Evolutionary conservation across 2,113 vertebrate genomes (phyloP).

Genomic region (Heteronetta atricapilla): DNA sequence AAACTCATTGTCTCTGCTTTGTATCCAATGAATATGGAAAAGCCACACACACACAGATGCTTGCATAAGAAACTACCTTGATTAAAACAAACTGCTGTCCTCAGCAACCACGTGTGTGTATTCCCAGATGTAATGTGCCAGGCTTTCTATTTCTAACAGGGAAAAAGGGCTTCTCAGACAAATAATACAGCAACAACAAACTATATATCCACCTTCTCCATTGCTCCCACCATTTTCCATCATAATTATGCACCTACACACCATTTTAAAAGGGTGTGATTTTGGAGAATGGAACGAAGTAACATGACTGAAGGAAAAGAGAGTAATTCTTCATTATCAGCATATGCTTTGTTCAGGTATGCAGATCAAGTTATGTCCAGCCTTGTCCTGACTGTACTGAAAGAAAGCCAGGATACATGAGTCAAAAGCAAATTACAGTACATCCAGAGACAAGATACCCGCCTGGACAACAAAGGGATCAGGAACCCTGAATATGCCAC

Average conservation of each 20-base stretch:
- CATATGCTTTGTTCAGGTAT: not conserved
- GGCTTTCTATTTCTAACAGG: not conserved
- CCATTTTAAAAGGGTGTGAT: not conserved
- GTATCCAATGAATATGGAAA: not conserved
- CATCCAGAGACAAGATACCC: not conserved
- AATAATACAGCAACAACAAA: not conserved
- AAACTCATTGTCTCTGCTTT: not conserved
- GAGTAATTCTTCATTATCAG: not conserved
- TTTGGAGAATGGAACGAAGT: not conserved
- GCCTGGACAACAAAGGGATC: not conserved
- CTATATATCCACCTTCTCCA: not conserved
- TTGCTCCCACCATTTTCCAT: not conserved
- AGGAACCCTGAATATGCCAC: not conserved
- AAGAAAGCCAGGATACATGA: not conserved
- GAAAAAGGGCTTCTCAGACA: not conserved
- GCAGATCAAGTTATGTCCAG: not conserved
- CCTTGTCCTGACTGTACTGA: not conserved
- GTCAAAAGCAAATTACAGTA: not conserved
- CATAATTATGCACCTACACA: not conserved
- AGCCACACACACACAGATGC: not conserved
- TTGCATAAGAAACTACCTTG: not conserved
- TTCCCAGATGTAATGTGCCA: not conserved
- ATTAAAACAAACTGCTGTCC: constrained; percentile 25
- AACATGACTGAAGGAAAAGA: constrained; percentile 1
- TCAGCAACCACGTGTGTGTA: not conserved